Percentiles rank a stretch among this genome's conserved stretches.
phyloP scores from a whole-genome alignment of 2,888 invertebrate genomes.

The Dendrolimus pini region DNA sequence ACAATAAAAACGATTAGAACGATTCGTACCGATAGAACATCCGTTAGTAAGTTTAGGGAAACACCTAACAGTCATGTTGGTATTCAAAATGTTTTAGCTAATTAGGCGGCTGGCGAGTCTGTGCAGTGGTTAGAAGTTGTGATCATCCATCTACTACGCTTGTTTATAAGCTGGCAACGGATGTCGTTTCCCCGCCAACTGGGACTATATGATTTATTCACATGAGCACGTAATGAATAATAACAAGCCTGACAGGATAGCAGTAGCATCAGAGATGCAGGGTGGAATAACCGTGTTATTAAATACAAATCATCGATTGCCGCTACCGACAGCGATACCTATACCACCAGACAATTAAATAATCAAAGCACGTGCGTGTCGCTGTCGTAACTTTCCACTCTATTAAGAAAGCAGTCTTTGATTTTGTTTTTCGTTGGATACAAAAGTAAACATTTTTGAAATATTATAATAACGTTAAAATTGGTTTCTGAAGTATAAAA shows the following conservation, averaged over 20 bases:
- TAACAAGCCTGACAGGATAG: conserved; percentile 27
- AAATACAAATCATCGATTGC: neutral
- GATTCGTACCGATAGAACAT: conserved; percentile 13
- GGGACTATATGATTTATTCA: conserved; percentile 49
- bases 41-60: conserved; percentile 35
- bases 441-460: too few species aligned
- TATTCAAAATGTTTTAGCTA: conserved; percentile 30
- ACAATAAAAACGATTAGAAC: neutral
- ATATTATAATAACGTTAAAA: too few species aligned
- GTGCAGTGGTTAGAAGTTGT: conserved; percentile 27
- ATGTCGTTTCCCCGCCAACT: conserved; percentile 40
- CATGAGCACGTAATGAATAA: conserved; percentile 34
- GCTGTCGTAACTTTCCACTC: conserved; percentile 9
- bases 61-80: conserved; percentile 41
- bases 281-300: neutral
- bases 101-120: conserved; percentile 37
- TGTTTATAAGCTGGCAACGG: conserved; percentile 49
- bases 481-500: too few species aligned
- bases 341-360: conserved; percentile 11
- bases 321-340: neutral
- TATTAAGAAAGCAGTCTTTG: conserved; percentile 2
- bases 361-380: conserved; percentile 32
- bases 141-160: conserved; percentile 35
- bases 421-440: conserved; percentile 7
- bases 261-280: neutral